phyloP scores from a whole-genome alignment of 2,797 vertebrate genomes.

The Sternarchorhynchus goeldii region DNA sequence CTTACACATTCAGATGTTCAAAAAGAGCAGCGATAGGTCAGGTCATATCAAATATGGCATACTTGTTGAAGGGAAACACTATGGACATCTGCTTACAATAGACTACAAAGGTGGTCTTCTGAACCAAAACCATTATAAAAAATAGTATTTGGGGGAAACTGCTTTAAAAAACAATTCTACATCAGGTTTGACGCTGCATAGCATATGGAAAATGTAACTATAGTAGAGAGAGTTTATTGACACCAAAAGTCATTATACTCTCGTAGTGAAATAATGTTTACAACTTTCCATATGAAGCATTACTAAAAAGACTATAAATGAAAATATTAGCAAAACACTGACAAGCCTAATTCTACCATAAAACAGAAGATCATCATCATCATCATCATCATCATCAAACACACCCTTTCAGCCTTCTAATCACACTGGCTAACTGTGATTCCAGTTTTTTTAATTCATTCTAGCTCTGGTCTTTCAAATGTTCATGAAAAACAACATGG shows the following conservation, averaged over 20 bases:
- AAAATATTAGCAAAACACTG: neutral
- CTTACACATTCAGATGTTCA: constrained; percentile 45
- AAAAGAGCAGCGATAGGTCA: constrained; percentile 48
- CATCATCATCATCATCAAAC: no score
- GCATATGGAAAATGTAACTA: neutral
- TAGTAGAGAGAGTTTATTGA: neutral
- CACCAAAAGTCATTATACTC: no score
- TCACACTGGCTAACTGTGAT: no score
- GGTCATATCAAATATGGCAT: constrained; percentile 45
- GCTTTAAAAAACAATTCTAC: constrained; percentile 7
- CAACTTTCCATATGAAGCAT: neutral
- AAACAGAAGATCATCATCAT: neutral
- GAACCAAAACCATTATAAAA: neutral
- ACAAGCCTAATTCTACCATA: neutral
- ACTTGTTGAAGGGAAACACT: constrained; percentile 40
- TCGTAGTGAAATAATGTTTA: no score
- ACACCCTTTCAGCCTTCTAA: neutral
- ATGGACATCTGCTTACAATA: constrained; percentile 20
- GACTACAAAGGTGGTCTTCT: neutral
- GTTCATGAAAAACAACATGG: neutral
- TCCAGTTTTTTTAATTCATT: neutral
- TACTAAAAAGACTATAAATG: neutral
- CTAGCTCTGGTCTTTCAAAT: neutral
- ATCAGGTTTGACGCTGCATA: neutral
- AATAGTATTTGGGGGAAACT: no score